Evolutionary conservation across 2,113 vertebrate species (phyloP).

Genomic region (Saccopteryx leptura): DNA sequence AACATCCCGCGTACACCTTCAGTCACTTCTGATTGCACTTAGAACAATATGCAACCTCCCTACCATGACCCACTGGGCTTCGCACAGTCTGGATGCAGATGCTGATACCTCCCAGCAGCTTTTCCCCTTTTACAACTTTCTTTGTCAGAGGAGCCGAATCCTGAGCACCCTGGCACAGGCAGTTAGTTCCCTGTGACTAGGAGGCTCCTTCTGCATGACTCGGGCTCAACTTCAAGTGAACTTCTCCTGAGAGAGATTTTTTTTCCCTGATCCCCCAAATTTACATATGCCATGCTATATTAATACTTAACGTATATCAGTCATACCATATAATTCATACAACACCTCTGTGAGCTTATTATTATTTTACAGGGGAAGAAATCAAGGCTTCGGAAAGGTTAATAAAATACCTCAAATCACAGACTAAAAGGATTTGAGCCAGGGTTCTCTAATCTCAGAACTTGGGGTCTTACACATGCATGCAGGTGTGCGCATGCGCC

Average conservation of each 20-base stretch:
- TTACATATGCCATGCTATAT: neutral
- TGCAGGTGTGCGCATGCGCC: neutral
- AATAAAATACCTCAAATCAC: neutral
- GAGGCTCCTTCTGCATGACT: neutral
- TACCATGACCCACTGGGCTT: neutral
- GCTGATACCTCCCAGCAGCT: neutral
- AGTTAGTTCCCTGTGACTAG: neutral
- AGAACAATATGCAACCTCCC: neutral
- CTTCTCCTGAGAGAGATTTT: neutral
- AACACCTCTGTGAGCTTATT: neutral
- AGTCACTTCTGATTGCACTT: neutral
- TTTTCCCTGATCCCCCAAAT: neutral
- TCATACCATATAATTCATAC: neutral
- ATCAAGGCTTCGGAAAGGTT: neutral
- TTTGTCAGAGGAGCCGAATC: neutral
- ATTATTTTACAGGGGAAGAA: constrained; percentile 21
- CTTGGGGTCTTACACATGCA: neutral
- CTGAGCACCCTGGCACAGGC: neutral
- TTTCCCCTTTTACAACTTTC: neutral
- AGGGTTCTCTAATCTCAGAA: neutral
- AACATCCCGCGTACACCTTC: neutral
- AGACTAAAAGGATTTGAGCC: neutral
- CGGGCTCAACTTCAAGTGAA: neutral
- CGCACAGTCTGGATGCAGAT: neutral
- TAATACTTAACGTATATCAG: neutral